A percentile compares a stretch with the other conserved stretches of the same genome.
phyloP scores from a whole-genome alignment of 2,888 invertebrate genomes.

The Dasysyrphus albostriatus region DNA sequence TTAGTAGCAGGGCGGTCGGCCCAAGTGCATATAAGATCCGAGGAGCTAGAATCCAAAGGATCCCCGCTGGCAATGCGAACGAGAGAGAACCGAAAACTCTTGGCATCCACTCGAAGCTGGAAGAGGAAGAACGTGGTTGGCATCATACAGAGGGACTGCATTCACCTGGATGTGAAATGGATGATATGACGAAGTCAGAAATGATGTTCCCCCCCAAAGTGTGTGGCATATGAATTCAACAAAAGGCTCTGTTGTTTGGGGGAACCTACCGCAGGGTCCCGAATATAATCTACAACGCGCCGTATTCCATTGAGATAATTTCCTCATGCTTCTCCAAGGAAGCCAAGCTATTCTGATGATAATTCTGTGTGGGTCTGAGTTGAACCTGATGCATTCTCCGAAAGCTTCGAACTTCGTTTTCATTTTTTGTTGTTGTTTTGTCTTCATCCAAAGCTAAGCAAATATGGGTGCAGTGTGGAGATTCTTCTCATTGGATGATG shows the following conservation, averaged over 20 bases:
- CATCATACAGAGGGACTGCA: slow-evolving; percentile 31
- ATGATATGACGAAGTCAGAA: slow-evolving; percentile 70
- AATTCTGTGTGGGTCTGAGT: slow-evolving; percentile 12
- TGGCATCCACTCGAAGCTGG: slow-evolving; percentile 70
- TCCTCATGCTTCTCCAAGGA: slow-evolving; percentile 50
- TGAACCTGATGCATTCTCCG: neutral
- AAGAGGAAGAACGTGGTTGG: slow-evolving; percentile 70
- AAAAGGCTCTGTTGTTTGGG: slow-evolving; percentile 71
- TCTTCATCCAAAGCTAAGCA: slow-evolving; percentile 20
- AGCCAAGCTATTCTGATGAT: slow-evolving; percentile 26
- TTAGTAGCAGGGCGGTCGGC: neutral
- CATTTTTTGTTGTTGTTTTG: neutral
- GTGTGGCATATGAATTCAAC: slow-evolving; percentile 70
- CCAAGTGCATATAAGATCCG: slow-evolving; percentile 68
- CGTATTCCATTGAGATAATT: slow-evolving; percentile 64
- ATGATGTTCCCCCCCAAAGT: slow-evolving; percentile 35
- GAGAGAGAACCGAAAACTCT: slow-evolving; percentile 70
- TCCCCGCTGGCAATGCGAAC: slow-evolving; percentile 69
- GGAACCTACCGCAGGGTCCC: slow-evolving; percentile 49
- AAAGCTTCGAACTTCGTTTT: slow-evolving; percentile 17
- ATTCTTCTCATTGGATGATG: slow-evolving; percentile 29
- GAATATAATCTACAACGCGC: slow-evolving; percentile 66
- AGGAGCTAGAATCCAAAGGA: slow-evolving; percentile 73
- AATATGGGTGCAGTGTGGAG: slow-evolving; percentile 28
- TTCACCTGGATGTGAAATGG: slow-evolving; percentile 58